Evolutionary conservation across 2,797 vertebrate genomes (phyloP).

Genomic region (Borostomias antarcticus): DNA sequence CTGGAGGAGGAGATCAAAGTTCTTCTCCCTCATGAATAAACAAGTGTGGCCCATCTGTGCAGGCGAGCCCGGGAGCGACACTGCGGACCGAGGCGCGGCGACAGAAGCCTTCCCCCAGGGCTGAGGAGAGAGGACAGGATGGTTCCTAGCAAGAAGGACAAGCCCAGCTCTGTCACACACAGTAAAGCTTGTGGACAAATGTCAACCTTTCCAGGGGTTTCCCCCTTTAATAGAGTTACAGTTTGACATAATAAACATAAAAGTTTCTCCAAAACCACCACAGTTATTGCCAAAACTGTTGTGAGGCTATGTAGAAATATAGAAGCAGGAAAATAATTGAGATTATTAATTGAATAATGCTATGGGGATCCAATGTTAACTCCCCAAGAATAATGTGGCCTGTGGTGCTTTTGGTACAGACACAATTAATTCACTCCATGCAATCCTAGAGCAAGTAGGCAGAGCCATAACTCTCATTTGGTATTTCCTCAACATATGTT

Average conservation of each 20-base stretch:
- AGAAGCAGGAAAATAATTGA: neutral
- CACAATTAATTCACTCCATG: neutral
- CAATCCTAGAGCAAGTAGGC: neutral
- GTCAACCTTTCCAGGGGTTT: neutral
- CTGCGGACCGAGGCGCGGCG: constrained; percentile 10
- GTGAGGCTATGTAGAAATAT: too few species aligned
- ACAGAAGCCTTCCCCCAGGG: constrained; percentile 1
- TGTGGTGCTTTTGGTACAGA: neutral
- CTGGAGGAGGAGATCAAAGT: constrained; percentile 49
- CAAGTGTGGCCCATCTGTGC: constrained; percentile 42
- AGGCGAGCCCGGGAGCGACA: constrained; percentile 18
- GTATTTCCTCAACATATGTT: constrained; percentile 3
- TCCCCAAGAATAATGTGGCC: neutral
- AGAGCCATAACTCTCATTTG: neutral
- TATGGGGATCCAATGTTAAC: neutral
- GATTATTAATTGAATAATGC: neutral
- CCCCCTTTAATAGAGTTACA: neutral
- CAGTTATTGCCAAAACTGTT: too few species aligned
- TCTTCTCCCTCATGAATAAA: constrained; percentile 50
- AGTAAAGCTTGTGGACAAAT: neutral
- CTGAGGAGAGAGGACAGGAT: neutral
- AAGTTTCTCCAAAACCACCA: neutral
- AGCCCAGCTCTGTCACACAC: neutral
- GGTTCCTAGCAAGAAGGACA: neutral
- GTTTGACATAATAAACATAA: too few species aligned